Evolutionary conservation across 1,140 invertebrate species (phyloP).

Genomic region (Sipha flava): DNA sequence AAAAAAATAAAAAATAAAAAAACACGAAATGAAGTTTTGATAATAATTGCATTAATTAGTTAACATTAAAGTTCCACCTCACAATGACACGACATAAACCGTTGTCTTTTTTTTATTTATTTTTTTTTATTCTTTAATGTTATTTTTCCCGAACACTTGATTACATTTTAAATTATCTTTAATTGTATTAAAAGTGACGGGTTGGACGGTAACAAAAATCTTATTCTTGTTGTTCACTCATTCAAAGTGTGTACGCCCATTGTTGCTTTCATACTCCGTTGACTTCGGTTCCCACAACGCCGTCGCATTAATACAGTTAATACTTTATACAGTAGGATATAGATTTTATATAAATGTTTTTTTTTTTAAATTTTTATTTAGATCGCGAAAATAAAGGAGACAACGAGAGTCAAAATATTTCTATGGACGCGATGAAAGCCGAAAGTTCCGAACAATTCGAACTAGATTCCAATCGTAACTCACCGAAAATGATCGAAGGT

Average conservation of each 20-base stretch:
- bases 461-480: neutral
- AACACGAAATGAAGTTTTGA: slow-evolving; percentile 24
- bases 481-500: slow-evolving; percentile 1
- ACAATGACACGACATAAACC: slow-evolving; percentile 30
- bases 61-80: slow-evolving; percentile 30
- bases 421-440: neutral
- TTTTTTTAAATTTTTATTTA: slow-evolving; percentile 9
- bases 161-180: slow-evolving; percentile 33
- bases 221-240: slow-evolving; percentile 30
- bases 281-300: slow-evolving; percentile 21
- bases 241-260: slow-evolving; percentile 24
- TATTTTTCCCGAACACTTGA: slow-evolving; percentile 30
- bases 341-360: slow-evolving; percentile 13
- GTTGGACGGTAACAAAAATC: slow-evolving; percentile 28
- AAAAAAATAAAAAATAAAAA: neutral
- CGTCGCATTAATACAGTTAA: slow-evolving; percentile 20
- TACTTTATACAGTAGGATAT: slow-evolving; percentile 4
- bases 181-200: slow-evolving; percentile 33
- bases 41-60: slow-evolving; percentile 33
- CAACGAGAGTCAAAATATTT: neutral
- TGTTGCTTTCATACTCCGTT: slow-evolving; percentile 32
- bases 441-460: neutral
- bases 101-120: slow-evolving; percentile 15
- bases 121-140: slow-evolving; percentile 28
- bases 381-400: slow-evolving; percentile 29